Percentiles rank a stretch among this genome's conserved stretches.
Evolutionary conservation across 2,797 vertebrate species (phyloP).

Genomic region (Myiotriccus ornatus): DNA sequence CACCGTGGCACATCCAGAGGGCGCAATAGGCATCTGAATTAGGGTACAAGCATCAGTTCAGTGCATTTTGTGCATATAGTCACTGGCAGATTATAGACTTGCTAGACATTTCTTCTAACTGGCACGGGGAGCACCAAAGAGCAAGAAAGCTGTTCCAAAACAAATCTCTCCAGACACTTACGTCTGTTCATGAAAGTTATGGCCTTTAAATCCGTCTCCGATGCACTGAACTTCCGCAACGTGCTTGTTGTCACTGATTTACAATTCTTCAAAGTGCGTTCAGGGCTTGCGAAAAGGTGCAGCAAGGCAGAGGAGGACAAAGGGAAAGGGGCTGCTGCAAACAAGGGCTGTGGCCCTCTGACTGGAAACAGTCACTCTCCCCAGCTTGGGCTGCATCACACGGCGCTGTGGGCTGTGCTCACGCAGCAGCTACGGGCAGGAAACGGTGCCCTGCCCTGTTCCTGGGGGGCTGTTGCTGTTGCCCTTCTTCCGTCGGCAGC

Average conservation of each 20-base stretch:
- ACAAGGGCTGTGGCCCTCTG: neutral
- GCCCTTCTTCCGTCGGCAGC: neutral
- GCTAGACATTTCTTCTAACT: neutral
- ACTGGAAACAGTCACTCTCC: neutral
- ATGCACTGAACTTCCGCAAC: neutral
- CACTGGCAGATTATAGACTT: neutral
- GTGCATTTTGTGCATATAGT: neutral
- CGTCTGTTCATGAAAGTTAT: neutral
- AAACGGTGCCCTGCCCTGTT: neutral
- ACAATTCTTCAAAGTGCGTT: neutral
- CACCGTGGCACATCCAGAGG: neutral
- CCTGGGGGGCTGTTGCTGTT: neutral
- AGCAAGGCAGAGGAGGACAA: neutral
- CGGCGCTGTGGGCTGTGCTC: fast-evolving
- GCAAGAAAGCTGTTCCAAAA: neutral
- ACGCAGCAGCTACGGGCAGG: neutral
- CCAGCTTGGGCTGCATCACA: neutral
- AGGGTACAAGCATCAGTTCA: neutral
- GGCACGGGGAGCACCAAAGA: neutral
- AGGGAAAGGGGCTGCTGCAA: neutral
- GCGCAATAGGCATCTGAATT: neutral
- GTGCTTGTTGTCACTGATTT: neutral
- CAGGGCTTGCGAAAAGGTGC: neutral
- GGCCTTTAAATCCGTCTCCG: neutral
- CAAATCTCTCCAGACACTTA: neutral